A percentile compares a stretch with the other conserved stretches of the same genome.
Evolutionary conservation across 2,888 invertebrate species (phyloP).

Genomic region (Augiades crinisus): DNA sequence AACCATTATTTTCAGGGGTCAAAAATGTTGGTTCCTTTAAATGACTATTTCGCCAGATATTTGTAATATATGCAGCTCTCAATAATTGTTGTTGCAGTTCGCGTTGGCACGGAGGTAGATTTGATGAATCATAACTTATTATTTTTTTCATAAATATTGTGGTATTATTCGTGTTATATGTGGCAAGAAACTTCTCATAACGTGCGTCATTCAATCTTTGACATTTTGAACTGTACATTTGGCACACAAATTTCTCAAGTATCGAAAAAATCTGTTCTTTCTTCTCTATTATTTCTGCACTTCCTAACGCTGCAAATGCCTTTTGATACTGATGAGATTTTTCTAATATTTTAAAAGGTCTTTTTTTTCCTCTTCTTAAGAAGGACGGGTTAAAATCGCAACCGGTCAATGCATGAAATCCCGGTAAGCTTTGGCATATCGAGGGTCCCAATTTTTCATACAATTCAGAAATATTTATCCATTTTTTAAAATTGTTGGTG

Average conservation of each 20-base stretch:
- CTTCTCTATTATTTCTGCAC: background rate
- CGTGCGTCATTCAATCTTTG: no score
- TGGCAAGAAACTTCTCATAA: no score
- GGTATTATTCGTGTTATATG: no score
- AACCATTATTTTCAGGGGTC: no score
- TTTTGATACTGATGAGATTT: background rate
- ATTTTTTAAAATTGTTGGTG: background rate
- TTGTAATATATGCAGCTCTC: no score
- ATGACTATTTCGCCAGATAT: no score
- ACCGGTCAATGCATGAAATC: background rate
- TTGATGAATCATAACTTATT: no score
- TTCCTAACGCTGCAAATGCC: background rate
- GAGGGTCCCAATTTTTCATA: background rate
- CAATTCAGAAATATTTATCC: background rate
- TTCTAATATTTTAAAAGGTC: background rate
- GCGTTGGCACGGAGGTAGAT: no score
- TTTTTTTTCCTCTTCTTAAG: background rate
- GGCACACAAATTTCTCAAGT: conserved; percentile 22
- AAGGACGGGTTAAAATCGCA: conserved; percentile 6
- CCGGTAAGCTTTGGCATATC: background rate
- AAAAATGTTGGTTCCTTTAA: no score
- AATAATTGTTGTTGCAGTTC: no score
- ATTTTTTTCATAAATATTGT: no score
- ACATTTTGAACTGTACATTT: no score
- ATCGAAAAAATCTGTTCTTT: conserved; percentile 18